Evolutionary conservation across 2,113 vertebrate genomes (phyloP).

Genomic region (Podilymbus podiceps): DNA sequence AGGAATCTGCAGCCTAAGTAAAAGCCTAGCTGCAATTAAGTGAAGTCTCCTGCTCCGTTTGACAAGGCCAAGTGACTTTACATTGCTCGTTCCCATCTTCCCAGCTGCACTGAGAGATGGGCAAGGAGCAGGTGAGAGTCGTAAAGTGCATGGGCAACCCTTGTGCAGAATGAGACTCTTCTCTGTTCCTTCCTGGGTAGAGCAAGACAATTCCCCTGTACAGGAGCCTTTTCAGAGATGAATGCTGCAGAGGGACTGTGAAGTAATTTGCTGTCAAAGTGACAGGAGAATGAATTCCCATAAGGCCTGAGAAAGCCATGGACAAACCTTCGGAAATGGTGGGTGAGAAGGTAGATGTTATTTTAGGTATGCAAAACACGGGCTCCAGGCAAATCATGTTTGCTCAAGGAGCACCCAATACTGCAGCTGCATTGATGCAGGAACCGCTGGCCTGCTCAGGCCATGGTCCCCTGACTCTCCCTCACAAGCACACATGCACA

Average conservation of each 20-base stretch:
- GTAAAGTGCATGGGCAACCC: accelerated
- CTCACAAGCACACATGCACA: not conserved
- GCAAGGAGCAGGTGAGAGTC: not conserved
- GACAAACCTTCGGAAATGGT: not conserved
- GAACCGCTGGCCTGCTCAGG: not conserved
- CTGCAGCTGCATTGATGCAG: not conserved
- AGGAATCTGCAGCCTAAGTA: not conserved
- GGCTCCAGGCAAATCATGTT: not conserved
- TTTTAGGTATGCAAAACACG: not conserved
- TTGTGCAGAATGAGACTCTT: not conserved
- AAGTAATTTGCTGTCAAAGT: not conserved
- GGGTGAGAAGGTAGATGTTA: not conserved
- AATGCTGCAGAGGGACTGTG: accelerated
- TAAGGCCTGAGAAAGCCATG: not conserved
- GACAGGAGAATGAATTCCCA: not conserved
- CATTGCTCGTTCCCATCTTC: not conserved
- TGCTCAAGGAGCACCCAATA: not conserved
- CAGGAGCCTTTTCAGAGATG: not conserved
- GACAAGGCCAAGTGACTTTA: not conserved
- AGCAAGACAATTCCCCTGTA: not conserved
- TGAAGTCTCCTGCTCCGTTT: not conserved
- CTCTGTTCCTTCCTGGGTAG: not conserved
- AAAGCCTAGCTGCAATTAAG: not conserved
- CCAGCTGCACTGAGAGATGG: not conserved
- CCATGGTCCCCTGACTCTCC: not conserved